Evolutionary conservation across 1,140 invertebrate species (phyloP).

Genomic region (Ganaspis sp.): DNA sequence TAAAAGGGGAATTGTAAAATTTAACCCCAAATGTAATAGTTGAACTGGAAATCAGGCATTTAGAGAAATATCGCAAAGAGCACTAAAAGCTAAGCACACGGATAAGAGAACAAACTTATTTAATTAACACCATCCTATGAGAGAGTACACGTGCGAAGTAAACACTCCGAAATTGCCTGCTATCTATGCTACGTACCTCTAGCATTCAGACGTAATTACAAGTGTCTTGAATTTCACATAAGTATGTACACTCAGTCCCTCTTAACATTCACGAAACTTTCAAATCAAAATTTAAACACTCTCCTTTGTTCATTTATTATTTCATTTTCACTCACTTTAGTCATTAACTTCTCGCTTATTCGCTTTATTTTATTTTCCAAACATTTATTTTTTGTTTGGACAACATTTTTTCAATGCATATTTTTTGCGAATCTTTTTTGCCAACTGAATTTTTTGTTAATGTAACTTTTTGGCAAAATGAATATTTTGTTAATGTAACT

Average conservation of each 20-base stretch:
- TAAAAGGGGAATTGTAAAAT: not conserved
- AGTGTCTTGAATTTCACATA: constrained; percentile 4
- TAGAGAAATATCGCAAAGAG: not conserved
- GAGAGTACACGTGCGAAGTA: constrained; percentile 13
- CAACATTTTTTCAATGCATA: too few relatives aligned
- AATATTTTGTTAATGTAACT: too few relatives aligned
- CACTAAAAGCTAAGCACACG: constrained; percentile 16
- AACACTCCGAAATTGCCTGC: constrained; percentile 23
- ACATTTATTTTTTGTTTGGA: too few relatives aligned
- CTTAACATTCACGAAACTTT: not conserved
- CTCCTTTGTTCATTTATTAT: too few relatives aligned
- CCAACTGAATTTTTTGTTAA: too few relatives aligned
- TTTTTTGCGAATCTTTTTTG: too few relatives aligned
- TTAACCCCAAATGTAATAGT: not conserved
- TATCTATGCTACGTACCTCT: constrained; percentile 3
- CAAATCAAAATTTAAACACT: not conserved
- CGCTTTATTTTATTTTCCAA: too few relatives aligned
- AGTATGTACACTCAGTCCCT: not conserved
- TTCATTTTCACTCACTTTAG: too few relatives aligned
- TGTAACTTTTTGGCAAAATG: too few relatives aligned
- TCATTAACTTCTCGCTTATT: too few relatives aligned
- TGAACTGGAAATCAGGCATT: constrained; percentile 17
- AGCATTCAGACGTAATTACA: constrained; percentile 23
- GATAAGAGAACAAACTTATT: constrained; percentile 29
- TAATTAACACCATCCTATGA: constrained; percentile 25